Conservation (phyloP, 2,113 vertebrate genomes). For the Tretioscincus oriximinensis region DNA sequence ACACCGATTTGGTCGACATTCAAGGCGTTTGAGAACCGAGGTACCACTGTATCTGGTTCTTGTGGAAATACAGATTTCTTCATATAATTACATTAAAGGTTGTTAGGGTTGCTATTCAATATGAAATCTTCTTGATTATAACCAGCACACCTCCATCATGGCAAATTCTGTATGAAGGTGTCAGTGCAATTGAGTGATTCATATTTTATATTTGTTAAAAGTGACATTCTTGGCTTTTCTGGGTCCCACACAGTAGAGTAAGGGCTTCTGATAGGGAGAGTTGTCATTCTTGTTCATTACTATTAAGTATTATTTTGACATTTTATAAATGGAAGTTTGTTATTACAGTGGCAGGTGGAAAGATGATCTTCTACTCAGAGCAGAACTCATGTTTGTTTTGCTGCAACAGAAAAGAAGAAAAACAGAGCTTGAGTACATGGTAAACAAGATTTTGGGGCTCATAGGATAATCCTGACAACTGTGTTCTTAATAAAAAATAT, state of each 20-base stretch:
- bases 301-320: background rate
- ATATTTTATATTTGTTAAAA: background rate
- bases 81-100: background rate
- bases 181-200: background rate
- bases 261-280: background rate
- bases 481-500: slow-evolving; percentile 8
- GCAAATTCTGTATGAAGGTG: background rate
- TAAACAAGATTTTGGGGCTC: background rate
- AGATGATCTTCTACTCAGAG: background rate
- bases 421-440: too few relatives aligned
- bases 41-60: too few relatives aligned
- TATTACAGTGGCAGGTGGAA: background rate
- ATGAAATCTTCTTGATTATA: background rate
- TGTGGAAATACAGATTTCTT: background rate
- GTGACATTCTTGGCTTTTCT: background rate
- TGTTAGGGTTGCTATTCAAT: background rate
- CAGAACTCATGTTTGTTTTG: background rate
- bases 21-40: too few relatives aligned
- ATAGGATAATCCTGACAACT: background rate
- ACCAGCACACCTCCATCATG: background rate
- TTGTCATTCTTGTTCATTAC: background rate
- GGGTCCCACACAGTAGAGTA: too few relatives aligned
- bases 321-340: background rate
- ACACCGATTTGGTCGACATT: too few relatives aligned
- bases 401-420: background rate